Evolutionary conservation across 2,797 vertebrate species (phyloP).

Genomic region (Leptoclinus maculatus): DNA sequence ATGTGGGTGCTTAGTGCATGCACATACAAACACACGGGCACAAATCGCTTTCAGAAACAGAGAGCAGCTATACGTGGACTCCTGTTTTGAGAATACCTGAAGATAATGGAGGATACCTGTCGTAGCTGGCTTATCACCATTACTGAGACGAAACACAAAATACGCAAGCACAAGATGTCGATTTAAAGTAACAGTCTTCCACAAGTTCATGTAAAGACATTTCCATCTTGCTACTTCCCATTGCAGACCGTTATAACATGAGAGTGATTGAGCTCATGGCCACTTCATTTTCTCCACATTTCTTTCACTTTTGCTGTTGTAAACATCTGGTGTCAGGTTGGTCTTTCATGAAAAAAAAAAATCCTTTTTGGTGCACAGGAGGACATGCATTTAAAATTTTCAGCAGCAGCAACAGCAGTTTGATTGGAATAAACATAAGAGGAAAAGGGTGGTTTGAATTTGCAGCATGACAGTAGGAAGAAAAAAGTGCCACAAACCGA

Average conservation of each 20-base stretch:
- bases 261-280: slow-evolving; percentile 10
- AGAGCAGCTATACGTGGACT: slow-evolving; percentile 16
- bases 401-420: slow-evolving; percentile 36
- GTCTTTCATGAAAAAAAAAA: slow-evolving; percentile 26
- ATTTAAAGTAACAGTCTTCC: slow-evolving; percentile 5
- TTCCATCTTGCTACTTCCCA: slow-evolving; percentile 1
- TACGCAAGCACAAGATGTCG: not conserved
- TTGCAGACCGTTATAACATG: not conserved
- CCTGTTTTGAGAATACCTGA: slow-evolving; percentile 25
- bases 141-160: not conserved
- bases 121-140: not conserved
- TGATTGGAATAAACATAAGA: slow-evolving; percentile 47
- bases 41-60: slow-evolving; percentile 8
- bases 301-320: slow-evolving; percentile 31
- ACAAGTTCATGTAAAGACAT: slow-evolving; percentile 15
- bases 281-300: slow-evolving; percentile 11
- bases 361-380: slow-evolving; percentile 20
- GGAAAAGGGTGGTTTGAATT: slow-evolving; percentile 36
- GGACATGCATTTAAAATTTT: slow-evolving; percentile 50
- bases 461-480: slow-evolving; percentile 11
- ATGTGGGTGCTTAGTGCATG: slow-evolving; percentile 19
- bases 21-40: slow-evolving; percentile 13
- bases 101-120: slow-evolving; percentile 19
- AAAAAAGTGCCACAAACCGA: slow-evolving; percentile 21
- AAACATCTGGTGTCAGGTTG: slow-evolving; percentile 43